A percentile compares a stretch with the other conserved stretches of the same genome.
Conservation (phyloP, 2,888 invertebrate genomes). For the Acanthococcus lagerstroemiae region DNA sequence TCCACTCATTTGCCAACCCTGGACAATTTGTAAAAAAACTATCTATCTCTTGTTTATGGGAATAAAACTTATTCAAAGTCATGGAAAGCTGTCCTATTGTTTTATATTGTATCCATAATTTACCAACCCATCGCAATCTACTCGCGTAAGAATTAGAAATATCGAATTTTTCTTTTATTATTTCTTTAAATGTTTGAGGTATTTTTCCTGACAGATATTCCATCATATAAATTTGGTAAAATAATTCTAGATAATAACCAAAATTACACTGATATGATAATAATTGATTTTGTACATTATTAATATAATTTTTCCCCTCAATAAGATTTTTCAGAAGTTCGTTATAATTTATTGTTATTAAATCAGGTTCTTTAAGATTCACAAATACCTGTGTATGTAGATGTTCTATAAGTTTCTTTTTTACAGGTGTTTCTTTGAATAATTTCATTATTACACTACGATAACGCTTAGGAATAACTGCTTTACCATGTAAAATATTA, state of each 20-base stretch:
- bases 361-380: not conserved
- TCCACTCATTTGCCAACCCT: conserved; percentile 1
- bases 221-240: not conserved
- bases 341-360: not conserved
- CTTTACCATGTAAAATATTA: not conserved
- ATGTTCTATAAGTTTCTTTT: not conserved
- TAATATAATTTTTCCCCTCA: not conserved
- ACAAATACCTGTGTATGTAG: conserved; percentile 9
- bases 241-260: not conserved
- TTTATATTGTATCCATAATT: conserved; percentile 2
- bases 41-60: conserved; percentile 1
- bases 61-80: conserved; percentile 7
- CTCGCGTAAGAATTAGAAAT: conserved; percentile 6
- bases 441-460: not conserved
- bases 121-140: not conserved
- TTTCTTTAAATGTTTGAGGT: conserved; percentile 2
- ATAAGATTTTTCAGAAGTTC: conserved; percentile 4
- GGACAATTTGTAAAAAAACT: not conserved
- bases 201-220: conserved; percentile 1
- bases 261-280: not conserved
- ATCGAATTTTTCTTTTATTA: conserved; percentile 5
- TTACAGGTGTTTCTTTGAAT: conserved; percentile 1
- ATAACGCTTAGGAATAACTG: not conserved
- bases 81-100: not conserved
- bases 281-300: conserved; percentile 2